These are phyloP conservation scores for Epinotia brunnichana DNA, from an alignment of 2,888 invertebrate genomes.

Conservation along the genomic window DNA sequence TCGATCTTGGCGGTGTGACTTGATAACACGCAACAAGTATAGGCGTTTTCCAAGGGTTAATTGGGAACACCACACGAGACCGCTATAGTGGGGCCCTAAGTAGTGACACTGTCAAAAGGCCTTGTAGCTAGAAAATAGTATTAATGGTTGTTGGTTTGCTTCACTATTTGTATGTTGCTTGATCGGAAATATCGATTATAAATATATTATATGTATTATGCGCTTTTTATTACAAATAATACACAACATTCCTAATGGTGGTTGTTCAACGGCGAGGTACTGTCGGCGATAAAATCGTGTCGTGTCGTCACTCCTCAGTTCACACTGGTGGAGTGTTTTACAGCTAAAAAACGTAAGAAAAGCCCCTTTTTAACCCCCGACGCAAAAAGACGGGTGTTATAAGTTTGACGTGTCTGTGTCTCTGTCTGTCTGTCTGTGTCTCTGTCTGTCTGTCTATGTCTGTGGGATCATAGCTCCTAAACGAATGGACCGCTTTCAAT, in stretches of 20 bases:
- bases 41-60: not conserved
- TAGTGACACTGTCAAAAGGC: constrained; percentile 1
- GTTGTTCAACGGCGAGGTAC: not conserved
- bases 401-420: too few relatives aligned
- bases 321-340: not conserved
- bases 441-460: too few relatives aligned
- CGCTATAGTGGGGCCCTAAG: not conserved
- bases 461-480: too few relatives aligned
- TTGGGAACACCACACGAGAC: not conserved
- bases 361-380: too few relatives aligned
- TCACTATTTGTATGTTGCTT: constrained; percentile 15
- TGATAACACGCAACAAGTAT: too few relatives aligned
- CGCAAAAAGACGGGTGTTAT: too few relatives aligned
- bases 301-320: not conserved
- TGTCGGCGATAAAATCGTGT: too few relatives aligned
- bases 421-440: too few relatives aligned
- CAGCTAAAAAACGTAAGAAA: too few relatives aligned
- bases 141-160: constrained; percentile 21
- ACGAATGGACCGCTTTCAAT: too few relatives aligned
- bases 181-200: not conserved
- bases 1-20: too few relatives aligned
- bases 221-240: not conserved
- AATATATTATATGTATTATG: not conserved
- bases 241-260: not conserved
- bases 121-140: not conserved